Conservation (phyloP, 2,797 vertebrate genomes). For the Cryptoblepharus egeriae region DNA sequence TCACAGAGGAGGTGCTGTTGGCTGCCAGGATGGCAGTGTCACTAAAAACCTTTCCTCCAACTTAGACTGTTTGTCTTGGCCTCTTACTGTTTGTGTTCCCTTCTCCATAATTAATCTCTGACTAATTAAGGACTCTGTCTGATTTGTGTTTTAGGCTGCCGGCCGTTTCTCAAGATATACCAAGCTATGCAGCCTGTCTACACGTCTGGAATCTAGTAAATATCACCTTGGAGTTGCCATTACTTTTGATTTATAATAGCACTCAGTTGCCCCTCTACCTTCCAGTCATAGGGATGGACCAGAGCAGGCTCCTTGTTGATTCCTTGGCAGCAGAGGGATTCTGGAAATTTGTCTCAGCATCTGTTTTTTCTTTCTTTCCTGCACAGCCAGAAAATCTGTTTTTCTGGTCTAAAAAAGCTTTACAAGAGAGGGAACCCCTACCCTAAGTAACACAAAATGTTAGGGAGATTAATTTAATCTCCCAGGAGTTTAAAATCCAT, state of each 20-base stretch:
- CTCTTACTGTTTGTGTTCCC: slow-evolving; percentile 20
- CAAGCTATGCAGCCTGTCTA: slow-evolving; percentile 99
- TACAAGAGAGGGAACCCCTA: not conserved
- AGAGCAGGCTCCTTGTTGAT: not conserved
- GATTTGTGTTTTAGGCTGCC: slow-evolving; percentile 86
- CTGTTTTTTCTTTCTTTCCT: not conserved
- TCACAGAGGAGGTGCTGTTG: not conserved
- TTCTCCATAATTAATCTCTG: slow-evolving; percentile 58
- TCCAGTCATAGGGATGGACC: not conserved
- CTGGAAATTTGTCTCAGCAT: no score
- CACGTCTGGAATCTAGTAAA: slow-evolving; percentile 99
- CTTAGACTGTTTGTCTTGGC: slow-evolving; percentile 59
- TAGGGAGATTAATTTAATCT: not conserved
- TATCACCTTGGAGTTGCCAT: slow-evolving; percentile 41
- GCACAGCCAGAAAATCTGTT: no score
- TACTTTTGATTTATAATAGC: not conserved
- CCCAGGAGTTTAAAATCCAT: no score
- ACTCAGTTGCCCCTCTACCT: not conserved
- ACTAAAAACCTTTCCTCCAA: not conserved
- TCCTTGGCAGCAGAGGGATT: not conserved
- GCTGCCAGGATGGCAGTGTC: not conserved
- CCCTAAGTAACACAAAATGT: not conserved
- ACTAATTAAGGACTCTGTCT: slow-evolving; percentile 33
- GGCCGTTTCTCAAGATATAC: slow-evolving; percentile 98
- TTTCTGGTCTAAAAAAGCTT: not conserved